Evolutionary conservation across 2,113 vertebrate genomes (phyloP), one percentile per base, ranked within the genome.

Genomic region (Thunnus maccoyii): DNA sequence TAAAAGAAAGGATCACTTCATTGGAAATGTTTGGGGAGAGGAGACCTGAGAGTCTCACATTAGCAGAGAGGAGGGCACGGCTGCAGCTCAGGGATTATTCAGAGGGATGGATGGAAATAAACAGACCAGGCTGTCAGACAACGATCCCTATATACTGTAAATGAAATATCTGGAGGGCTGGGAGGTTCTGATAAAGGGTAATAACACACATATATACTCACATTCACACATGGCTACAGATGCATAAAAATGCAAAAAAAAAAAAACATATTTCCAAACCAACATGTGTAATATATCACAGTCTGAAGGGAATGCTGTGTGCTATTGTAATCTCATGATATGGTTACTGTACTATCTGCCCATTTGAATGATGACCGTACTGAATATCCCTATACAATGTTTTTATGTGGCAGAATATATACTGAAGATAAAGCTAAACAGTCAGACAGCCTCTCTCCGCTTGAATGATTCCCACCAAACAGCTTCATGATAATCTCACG

Each of bases 141-240:
- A 10, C 76, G 81, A 81, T 85, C 83, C 83, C 77, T 74, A 72
- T 64, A 48, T 73, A 70, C 85, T 64, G 72, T 67, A 84, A 87
- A 90, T 87, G 77, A 85, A 86, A 90, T 66, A 78, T 63, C 85
- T 75, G 72, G 48, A 74, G 61, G 80, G 54, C 76, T 79, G 62
- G 25, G 50, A 67, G 78, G 56, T 64, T 84, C 51, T 81, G 88
- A 91, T 89, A 84, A 87, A 80, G 62, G 56, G 30, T 83, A 76
- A 72, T 71, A 76, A 61, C 71, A 72, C 47, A 78, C 32, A 54
- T 6, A 80, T 75, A 74, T 25, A 75, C 63, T 61, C 20, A 30
- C 27, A 62, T 10, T 47, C 52, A 20, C 46, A 66, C 46, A 14
- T 58, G 75, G 58, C 10, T 50, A 36, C 22, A 64, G 47, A 73